These are phyloP conservation scores for Escarpia spicata DNA, from an alignment of 2,888 invertebrate species.

Conservation along the genomic window DNA sequence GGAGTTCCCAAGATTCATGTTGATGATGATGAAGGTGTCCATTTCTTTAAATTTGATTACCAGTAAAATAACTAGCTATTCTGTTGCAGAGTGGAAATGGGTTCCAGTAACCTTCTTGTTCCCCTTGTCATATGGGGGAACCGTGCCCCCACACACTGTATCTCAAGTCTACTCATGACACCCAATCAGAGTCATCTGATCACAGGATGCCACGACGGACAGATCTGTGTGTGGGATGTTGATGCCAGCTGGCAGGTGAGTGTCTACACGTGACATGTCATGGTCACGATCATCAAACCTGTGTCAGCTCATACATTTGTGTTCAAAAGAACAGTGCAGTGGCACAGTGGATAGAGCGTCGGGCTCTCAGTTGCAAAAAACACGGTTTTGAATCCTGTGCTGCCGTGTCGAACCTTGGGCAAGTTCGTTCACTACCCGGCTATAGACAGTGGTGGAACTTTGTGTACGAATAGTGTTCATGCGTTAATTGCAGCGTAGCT, in stretches of 20 bases:
- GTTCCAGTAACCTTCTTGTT: constrained; percentile 77
- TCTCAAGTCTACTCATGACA: constrained; percentile 91
- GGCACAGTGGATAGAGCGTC: too few relatives aligned
- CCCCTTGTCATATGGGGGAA: constrained; percentile 98
- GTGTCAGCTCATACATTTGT: too few relatives aligned
- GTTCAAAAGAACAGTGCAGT: too few relatives aligned
- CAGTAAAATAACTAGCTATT: background rate
- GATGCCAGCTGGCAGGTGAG: constrained; percentile 58
- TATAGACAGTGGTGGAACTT: too few relatives aligned
- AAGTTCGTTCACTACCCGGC: too few relatives aligned
- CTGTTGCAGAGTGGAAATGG: constrained; percentile 32
- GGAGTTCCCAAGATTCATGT: background rate
- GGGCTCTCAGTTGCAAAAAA: too few relatives aligned
- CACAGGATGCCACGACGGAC: constrained; percentile 97
- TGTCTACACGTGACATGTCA: background rate
- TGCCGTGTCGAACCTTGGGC: too few relatives aligned
- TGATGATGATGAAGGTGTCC: background rate
- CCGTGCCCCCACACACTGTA: constrained; percentile 94
- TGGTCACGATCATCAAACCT: too few relatives aligned
- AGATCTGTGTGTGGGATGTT: constrained; percentile 95
- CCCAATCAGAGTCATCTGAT: constrained; percentile 91
- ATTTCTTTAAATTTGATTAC: background rate
- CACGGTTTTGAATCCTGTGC: too few relatives aligned
- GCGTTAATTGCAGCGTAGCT: too few relatives aligned
- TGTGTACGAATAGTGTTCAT: too few relatives aligned